Evolutionary conservation across 2,113 vertebrate genomes (phyloP).

Genomic region (Pygoscelis adeliae): DNA sequence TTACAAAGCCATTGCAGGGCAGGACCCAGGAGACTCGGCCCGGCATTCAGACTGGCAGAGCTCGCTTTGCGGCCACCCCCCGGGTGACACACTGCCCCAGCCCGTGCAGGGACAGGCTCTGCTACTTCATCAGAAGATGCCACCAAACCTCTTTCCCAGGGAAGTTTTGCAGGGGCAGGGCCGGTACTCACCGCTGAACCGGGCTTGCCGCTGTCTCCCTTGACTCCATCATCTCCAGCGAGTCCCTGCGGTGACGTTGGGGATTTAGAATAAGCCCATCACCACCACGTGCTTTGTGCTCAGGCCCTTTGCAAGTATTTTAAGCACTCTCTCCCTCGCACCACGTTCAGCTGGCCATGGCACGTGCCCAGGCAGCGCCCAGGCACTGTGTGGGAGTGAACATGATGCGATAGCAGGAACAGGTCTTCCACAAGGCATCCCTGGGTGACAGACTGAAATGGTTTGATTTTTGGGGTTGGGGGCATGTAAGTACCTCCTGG

Average conservation of each 20-base stretch:
- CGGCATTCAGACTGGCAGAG: not conserved
- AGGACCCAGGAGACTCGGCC: not conserved
- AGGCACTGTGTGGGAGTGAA: rapidly evolving
- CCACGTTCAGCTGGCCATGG: rapidly evolving
- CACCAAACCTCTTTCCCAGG: not conserved
- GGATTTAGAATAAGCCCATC: not conserved
- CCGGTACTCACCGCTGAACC: conserved; percentile 73
- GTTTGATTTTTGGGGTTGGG: not conserved
- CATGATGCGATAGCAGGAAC: rapidly evolving
- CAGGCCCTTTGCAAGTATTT: not conserved
- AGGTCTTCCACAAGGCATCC: not conserved
- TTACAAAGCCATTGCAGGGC: not conserved
- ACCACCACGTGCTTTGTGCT: rapidly evolving
- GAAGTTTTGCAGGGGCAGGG: not conserved
- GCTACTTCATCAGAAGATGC: not conserved
- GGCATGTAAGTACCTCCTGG: not conserved
- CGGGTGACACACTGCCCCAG: not conserved
- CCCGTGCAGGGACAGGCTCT: not conserved
- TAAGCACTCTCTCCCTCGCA: not conserved
- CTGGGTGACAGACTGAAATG: not conserved
- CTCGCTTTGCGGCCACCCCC: not conserved
- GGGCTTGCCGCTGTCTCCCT: conserved; percentile 76
- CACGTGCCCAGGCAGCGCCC: not conserved
- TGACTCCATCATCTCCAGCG: conserved; percentile 71
- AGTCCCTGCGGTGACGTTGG: conserved; percentile 68